Evolutionary conservation across 2,888 invertebrate genomes (phyloP).

Genomic region (Orthonevra nobilis): DNA sequence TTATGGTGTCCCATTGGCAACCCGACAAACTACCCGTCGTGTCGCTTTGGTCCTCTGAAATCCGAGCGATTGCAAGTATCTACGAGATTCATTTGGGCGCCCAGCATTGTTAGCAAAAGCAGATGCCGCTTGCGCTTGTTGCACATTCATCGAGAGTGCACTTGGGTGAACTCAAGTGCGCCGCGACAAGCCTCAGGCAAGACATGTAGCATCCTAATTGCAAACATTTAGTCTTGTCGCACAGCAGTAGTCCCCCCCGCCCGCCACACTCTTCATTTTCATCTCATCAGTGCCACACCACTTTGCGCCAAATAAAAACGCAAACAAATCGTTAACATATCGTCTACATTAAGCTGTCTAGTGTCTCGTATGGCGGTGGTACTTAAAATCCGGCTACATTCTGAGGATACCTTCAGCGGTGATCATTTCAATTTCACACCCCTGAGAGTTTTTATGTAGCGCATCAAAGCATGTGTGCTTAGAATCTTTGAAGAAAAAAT

Average conservation of each 20-base stretch:
- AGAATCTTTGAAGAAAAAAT: constrained; percentile 20
- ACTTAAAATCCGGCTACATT: background rate
- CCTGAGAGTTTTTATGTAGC: constrained; percentile 50
- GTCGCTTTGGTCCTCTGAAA: background rate
- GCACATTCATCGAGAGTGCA: constrained; percentile 52
- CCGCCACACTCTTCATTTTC: constrained; percentile 48
- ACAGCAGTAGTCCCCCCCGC: constrained; percentile 72
- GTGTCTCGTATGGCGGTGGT: background rate
- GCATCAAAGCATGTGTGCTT: constrained; percentile 47
- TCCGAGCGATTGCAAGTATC: background rate
- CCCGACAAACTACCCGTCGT: background rate
- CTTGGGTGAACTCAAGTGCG: constrained; percentile 58
- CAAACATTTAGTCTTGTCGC: constrained; percentile 68
- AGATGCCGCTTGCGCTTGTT: constrained; percentile 29
- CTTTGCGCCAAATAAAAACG: constrained; percentile 69
- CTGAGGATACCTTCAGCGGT: constrained; percentile 12
- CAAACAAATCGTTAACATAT: constrained; percentile 77
- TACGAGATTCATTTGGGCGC: constrained; percentile 18
- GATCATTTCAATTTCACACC: constrained; percentile 62
- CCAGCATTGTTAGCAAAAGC: constrained; percentile 37
- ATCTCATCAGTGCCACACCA: constrained; percentile 19
- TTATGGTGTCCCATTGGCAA: constrained; percentile 68
- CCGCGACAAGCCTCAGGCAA: constrained; percentile 57
- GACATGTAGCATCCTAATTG: constrained; percentile 68
- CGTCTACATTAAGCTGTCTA: constrained; percentile 47